Conservation (phyloP, 23 tunicate species). For the Pegea sp. region DNA sequence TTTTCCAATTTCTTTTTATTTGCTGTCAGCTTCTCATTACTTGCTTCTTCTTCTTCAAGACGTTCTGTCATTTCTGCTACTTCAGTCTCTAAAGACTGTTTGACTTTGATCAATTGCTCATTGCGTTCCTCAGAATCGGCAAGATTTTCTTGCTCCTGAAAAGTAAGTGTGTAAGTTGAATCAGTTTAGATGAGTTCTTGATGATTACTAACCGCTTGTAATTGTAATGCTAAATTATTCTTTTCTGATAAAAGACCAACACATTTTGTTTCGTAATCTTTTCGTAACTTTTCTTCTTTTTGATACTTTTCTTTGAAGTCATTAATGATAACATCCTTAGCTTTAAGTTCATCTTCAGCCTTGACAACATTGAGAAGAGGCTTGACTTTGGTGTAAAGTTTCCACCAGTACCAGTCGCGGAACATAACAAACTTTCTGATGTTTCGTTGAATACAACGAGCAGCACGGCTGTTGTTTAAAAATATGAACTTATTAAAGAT, state of each 20-base stretch:
- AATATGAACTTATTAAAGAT: not conserved
- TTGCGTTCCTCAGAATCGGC: constrained; percentile 97
- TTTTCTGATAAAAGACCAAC: constrained; percentile 72
- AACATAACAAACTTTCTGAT: constrained; percentile 75
- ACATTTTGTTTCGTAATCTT: constrained; percentile 79
- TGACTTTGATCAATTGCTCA: constrained; percentile 85
- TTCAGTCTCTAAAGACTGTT: constrained; percentile 63
- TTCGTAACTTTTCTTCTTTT: constrained; percentile 64
- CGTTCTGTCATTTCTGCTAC: constrained; percentile 89
- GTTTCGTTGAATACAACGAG: constrained; percentile 73
- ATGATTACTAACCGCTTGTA: constrained; percentile 61
- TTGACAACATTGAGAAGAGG: constrained; percentile 80
- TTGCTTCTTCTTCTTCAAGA: constrained; percentile 93
- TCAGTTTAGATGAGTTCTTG: not conserved
- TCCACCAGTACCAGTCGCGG: constrained; percentile 99
- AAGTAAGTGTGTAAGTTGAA: not conserved
- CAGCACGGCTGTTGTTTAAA: constrained; percentile 45
- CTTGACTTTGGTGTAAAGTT: constrained; percentile 86
- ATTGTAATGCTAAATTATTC: constrained; percentile 82
- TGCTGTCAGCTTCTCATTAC: constrained; percentile 50
- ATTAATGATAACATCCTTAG: constrained; percentile 70
- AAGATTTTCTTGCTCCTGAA: constrained; percentile 82
- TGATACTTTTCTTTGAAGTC: constrained; percentile 57
- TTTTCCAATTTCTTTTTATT: constrained; percentile 79
- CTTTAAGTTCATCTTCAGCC: constrained; percentile 84